Evolutionary conservation across 1,140 invertebrate species (phyloP).

Genomic region (Macrobrachium rosenbergii): DNA sequence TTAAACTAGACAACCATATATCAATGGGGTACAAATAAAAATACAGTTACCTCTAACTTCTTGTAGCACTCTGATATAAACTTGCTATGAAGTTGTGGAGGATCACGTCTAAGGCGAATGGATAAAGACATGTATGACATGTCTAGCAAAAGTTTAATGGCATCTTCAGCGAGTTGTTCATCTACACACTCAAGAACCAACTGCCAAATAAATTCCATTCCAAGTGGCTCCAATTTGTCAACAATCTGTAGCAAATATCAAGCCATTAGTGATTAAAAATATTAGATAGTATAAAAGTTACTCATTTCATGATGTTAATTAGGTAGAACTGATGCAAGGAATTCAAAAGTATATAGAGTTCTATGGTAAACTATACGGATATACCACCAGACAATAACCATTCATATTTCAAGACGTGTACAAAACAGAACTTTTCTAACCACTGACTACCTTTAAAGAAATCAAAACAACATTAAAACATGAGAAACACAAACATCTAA

Average conservation of each 20-base stretch:
- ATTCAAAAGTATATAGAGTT: background rate
- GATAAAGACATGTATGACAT: conserved; percentile 72
- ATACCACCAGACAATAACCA: no score
- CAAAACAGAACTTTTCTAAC: no score
- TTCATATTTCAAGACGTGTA: no score
- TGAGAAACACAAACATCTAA: no score
- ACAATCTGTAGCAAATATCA: conserved; percentile 69
- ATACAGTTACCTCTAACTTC: conserved; percentile 70
- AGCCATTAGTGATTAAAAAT: background rate
- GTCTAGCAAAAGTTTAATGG: conserved; percentile 72
- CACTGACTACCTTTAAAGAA: no score
- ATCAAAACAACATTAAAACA: no score
- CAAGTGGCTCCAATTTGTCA: conserved; percentile 73
- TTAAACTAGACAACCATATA: background rate
- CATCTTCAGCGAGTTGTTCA: conserved; percentile 71
- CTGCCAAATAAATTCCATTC: conserved; percentile 74
- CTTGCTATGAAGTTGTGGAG: conserved; percentile 71
- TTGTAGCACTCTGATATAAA: conserved; percentile 74
- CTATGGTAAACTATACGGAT: no score
- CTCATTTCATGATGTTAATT: no score
- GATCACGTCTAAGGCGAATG: conserved; percentile 72
- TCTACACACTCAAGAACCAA: conserved; percentile 72
- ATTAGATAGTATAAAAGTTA: background rate
- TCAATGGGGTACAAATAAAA: background rate
- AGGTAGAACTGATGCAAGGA: no score